Evolutionary conservation across 2,888 invertebrate genomes (phyloP).

Genomic region (Drosophila anomelani): DNA sequence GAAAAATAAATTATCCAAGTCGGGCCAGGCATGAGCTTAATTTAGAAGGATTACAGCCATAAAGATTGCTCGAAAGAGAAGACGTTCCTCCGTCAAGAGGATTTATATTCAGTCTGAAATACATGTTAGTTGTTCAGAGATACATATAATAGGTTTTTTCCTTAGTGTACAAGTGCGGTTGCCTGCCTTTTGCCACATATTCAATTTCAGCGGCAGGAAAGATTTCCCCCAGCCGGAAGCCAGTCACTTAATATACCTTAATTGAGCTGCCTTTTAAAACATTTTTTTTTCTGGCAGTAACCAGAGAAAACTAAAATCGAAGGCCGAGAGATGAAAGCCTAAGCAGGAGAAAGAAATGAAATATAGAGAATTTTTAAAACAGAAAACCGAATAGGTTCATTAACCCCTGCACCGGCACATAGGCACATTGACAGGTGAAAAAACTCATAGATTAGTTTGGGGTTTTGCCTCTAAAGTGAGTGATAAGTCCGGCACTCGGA

Average conservation of each 20-base stretch:
- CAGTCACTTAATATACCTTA: conserved; percentile 51
- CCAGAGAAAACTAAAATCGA: conserved; percentile 18
- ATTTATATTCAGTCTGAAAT: background rate
- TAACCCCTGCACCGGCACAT: background rate
- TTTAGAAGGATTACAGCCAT: background rate
- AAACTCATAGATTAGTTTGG: conserved; percentile 22
- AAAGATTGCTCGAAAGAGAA: background rate
- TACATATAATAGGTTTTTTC: background rate
- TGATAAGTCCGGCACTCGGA: conserved; percentile 34
- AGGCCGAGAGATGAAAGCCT: too few relatives aligned
- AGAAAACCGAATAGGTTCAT: conserved; percentile 12
- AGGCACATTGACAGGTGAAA: background rate
- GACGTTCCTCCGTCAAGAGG: too few relatives aligned
- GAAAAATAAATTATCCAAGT: background rate
- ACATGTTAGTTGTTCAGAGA: background rate
- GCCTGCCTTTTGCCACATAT: conserved; percentile 32
- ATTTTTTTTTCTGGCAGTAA: background rate
- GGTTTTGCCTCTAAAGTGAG: conserved; percentile 14
- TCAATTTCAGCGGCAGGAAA: conserved; percentile 43
- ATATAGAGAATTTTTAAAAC: conserved; percentile 15
- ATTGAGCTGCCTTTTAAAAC: conserved; percentile 35
- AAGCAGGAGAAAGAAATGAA: background rate
- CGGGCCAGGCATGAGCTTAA: background rate
- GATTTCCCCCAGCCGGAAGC: conserved; percentile 25
- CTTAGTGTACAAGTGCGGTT: conserved; percentile 2